phyloP scores from a whole-genome alignment of 2,888 invertebrate species.

The Sphecodes monilicornis region DNA sequence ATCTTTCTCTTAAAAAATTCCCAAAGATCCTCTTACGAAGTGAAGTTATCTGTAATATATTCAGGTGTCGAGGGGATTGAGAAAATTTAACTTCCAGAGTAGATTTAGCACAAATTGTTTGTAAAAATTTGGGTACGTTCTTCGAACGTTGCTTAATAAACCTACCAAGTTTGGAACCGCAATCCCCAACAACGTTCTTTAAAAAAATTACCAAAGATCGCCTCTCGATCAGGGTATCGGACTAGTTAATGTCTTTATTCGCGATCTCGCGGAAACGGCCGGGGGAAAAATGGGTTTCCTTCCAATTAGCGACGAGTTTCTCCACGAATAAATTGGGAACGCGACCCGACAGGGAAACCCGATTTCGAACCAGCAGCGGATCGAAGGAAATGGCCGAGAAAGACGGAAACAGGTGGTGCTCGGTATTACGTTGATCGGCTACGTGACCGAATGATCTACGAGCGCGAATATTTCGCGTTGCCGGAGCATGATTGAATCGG shows the following conservation, averaged over 20 bases:
- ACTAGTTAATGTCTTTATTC: not conserved
- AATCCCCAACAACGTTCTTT: not conserved
- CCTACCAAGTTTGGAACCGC: not conserved
- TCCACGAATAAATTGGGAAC: constrained; percentile 7
- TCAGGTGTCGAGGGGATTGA: too few relatives aligned
- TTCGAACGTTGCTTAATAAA: not conserved
- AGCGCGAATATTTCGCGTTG: constrained; percentile 11
- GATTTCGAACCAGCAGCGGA: constrained; percentile 18
- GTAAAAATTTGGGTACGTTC: not conserved
- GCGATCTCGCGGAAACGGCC: not conserved
- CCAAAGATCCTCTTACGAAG: too few relatives aligned
- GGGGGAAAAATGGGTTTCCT: not conserved
- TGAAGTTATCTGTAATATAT: too few relatives aligned
- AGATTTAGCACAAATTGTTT: too few relatives aligned
- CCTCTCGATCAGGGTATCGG: not conserved
- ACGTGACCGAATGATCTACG: constrained; percentile 37
- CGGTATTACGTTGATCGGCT: constrained; percentile 25
- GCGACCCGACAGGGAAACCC: not conserved
- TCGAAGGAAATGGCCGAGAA: constrained; percentile 22
- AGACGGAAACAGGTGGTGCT: constrained; percentile 31
- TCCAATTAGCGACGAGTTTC: not conserved
- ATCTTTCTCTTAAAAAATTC: too few relatives aligned
- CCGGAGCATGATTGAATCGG: constrained; percentile 11
- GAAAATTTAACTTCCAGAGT: too few relatives aligned
- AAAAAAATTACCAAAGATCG: not conserved